phyloP scores from a whole-genome alignment of 2,113 vertebrate genomes.

The Microcebus jonahi region DNA sequence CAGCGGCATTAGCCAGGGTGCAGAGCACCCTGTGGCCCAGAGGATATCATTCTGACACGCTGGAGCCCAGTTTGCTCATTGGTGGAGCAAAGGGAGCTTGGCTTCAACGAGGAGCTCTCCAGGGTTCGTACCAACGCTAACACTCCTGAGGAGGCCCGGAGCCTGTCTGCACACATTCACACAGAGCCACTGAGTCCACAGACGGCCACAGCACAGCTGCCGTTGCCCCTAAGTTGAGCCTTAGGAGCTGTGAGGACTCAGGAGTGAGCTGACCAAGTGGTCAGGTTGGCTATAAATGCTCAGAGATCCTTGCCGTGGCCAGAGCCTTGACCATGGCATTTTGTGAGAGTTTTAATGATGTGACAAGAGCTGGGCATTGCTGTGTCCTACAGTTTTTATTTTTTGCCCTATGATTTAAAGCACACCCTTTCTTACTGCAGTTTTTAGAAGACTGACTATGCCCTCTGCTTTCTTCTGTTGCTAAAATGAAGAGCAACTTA shows the following conservation, averaged over 20 bases:
- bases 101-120: background rate
- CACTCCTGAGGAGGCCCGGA: background rate
- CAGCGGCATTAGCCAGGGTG: background rate
- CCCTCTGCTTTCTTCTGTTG: background rate
- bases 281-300: background rate
- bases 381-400: background rate
- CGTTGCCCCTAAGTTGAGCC: background rate
- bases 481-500: background rate
- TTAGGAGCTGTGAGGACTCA: background rate
- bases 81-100: background rate
- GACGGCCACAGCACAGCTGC: background rate
- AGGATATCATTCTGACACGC: rapidly evolving
- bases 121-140: background rate
- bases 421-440: background rate
- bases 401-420: background rate
- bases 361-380: background rate
- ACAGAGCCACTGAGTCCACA: background rate
- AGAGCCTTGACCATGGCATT: background rate
- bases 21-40: background rate
- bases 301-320: background rate
- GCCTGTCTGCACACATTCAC: background rate
- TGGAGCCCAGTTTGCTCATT: background rate
- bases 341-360: background rate
- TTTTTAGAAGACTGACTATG: background rate
- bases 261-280: background rate